Percentiles rank a stretch among this genome's conserved stretches.
These are phyloP conservation scores for Agapornis canus DNA, from an alignment of 2,797 vertebrate species.

Conservation along the genomic window DNA sequence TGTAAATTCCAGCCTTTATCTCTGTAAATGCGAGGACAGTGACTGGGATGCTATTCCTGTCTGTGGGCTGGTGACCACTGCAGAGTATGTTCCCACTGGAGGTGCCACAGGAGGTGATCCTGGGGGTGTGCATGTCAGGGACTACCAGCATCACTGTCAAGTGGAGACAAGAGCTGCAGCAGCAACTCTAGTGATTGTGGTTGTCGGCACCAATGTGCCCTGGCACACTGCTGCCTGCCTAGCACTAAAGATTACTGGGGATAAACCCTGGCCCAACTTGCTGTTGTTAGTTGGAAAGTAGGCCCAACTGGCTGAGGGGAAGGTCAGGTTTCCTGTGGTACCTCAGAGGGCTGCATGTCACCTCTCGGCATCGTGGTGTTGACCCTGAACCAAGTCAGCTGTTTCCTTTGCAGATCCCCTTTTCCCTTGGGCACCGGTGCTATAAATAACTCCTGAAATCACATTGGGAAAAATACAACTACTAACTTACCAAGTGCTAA, in stretches of 20 bases:
- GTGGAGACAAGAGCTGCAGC: neutral
- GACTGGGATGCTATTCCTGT: accelerated
- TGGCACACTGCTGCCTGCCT: neutral
- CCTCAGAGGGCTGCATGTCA: accelerated
- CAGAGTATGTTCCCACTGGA: neutral
- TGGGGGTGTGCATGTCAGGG: neutral
- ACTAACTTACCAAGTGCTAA: neutral
- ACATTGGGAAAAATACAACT: neutral
- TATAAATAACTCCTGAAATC: neutral
- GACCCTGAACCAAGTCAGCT: neutral
- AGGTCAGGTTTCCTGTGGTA: neutral
- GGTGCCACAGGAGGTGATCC: neutral
- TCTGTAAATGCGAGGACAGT: neutral
- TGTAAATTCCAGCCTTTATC: neutral
- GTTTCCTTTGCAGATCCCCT: neutral
- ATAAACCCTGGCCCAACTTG: neutral
- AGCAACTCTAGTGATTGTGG: neutral
- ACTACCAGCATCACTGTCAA: neutral
- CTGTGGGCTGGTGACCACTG: neutral
- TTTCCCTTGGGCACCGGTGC: neutral
- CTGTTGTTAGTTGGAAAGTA: neutral
- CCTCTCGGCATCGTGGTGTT: neutral
- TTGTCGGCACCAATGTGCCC: neutral
- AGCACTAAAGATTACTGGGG: neutral
- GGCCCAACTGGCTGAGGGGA: neutral